phyloP scores from a whole-genome alignment of 2,888 invertebrate species.

The Tiliacea citrago region DNA sequence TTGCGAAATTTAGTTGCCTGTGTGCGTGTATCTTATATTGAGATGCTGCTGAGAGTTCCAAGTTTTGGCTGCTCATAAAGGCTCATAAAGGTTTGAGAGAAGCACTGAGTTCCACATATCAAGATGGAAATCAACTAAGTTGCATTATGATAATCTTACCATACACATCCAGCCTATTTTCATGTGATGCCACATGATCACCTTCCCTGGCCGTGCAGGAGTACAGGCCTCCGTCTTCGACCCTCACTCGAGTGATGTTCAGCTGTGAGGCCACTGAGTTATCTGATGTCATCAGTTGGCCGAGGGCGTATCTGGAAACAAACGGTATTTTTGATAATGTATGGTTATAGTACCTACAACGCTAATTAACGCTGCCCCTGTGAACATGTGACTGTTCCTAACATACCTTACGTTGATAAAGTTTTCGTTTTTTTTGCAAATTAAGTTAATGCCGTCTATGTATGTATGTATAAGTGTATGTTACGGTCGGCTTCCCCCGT shows the following conservation, averaged over 20 bases:
- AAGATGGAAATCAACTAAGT: too few relatives aligned
- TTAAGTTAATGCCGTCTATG: too few relatives aligned
- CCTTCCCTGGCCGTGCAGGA: slow-evolving; percentile 90
- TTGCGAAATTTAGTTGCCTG: too few relatives aligned
- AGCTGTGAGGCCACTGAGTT: slow-evolving; percentile 86
- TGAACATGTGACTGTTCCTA: too few relatives aligned
- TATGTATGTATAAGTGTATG: too few relatives aligned
- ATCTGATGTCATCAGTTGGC: slow-evolving; percentile 87
- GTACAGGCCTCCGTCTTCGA: slow-evolving; percentile 92
- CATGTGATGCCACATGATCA: slow-evolving; percentile 80
- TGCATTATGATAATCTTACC: slow-evolving; percentile 75
- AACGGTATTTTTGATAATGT: background rate
- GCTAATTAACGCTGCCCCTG: too few relatives aligned
- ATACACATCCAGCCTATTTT: slow-evolving; percentile 89
- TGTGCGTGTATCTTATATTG: too few relatives aligned
- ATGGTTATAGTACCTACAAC: too few relatives aligned
- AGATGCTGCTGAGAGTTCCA: background rate
- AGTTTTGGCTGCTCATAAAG: background rate
- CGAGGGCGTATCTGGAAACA: slow-evolving; percentile 82
- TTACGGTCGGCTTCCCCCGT: too few relatives aligned
- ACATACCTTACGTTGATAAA: too few relatives aligned
- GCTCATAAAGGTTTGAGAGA: background rate
- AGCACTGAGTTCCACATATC: too few relatives aligned
- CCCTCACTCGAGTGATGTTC: slow-evolving; percentile 90
- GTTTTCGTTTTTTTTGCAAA: too few relatives aligned